Base-by-base conservation (phyloP, 2,113 vertebrate species). In the Isurus oxyrinchus region DNA sequence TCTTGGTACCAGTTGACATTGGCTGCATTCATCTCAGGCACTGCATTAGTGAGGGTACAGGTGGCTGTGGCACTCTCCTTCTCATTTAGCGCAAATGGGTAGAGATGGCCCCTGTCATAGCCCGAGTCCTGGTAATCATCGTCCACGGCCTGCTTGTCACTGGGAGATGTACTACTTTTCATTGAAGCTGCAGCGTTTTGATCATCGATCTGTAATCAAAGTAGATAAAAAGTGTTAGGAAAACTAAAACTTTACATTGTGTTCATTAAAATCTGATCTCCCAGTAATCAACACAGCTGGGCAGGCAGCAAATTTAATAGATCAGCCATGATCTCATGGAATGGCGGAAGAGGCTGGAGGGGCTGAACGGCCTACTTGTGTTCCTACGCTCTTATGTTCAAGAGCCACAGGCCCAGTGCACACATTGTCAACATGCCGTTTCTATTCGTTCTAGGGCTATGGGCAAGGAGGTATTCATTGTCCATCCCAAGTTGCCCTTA, bases 21-120 rank as follows among this genome's bases (percentile, higher is more conserved):
- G 44, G 94, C 67, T 3, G 25, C 23, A 5, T 69, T 44, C 0
- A 55, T 27, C 66, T 72, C 3, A 25, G 94, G 94, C 25, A 95
- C 94, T 2, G 67, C 94, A 13, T 95, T 95, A 7, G 94, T 95
- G 66, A 72, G 67, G 66, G 94, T 95, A 11, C 67, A 72, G 67
- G 66, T 95, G 25, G 94, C 66, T 6, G 66, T 95, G 66, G 66
- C 66, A 44, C 66, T 72, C 66, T 72, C 94, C 5, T 35, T 55
- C 44, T 76, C 94, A 31, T 72, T 95, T 21, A 72, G 94, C 0
- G 44, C 44, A 44, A 95, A 95, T 0, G 94, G 94, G 67, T 72
- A 72, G 40, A 95, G 94, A 5, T 69, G 63, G 2, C 66, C 94
- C 66, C 66, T 49, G 25, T 95, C 25, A 6, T 95, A 95, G 3